phyloP scores from a whole-genome alignment of 2,888 invertebrate genomes.

The Heteropelma amictum region DNA sequence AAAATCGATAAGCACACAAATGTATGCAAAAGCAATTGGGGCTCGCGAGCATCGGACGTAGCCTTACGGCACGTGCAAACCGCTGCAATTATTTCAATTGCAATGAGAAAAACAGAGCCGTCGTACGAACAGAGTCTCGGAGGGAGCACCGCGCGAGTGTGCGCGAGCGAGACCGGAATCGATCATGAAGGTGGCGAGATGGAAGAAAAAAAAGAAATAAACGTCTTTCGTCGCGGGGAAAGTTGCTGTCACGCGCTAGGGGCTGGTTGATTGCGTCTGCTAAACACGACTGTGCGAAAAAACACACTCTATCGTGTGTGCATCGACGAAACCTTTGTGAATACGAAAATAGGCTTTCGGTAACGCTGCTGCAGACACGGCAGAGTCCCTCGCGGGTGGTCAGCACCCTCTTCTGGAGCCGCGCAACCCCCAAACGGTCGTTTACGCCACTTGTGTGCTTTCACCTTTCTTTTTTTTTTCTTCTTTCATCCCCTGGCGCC shows the following conservation, averaged over 20 bases:
- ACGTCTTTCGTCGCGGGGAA: slow-evolving; percentile 49
- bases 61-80: slow-evolving; percentile 38
- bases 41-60: slow-evolving; percentile 12
- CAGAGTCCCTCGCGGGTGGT: slow-evolving; percentile 31
- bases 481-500: slow-evolving; percentile 28
- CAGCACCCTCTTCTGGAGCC: slow-evolving; percentile 29
- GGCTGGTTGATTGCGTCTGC: slow-evolving; percentile 62
- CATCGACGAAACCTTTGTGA: slow-evolving; percentile 66
- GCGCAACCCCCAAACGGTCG: slow-evolving; percentile 43
- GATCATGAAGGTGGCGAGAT: slow-evolving; percentile 50
- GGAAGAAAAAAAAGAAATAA: slow-evolving; percentile 11
- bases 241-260: slow-evolving; percentile 55
- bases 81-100: slow-evolving; percentile 62
- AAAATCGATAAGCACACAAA: slow-evolving; percentile 1
- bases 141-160: neutral
- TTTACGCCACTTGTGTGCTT: slow-evolving; percentile 36
- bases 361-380: slow-evolving; percentile 38
- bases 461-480: slow-evolving; percentile 27
- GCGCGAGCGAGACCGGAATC: slow-evolving; percentile 6
- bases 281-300: slow-evolving; percentile 54
- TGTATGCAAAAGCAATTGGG: slow-evolving; percentile 21
- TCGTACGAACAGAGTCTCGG: slow-evolving; percentile 60
- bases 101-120: slow-evolving; percentile 54
- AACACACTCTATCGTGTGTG: slow-evolving; percentile 46
- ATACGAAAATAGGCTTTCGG: slow-evolving; percentile 65